A percentile compares a stretch with the other conserved stretches of the same genome.
phyloP scores from a whole-genome alignment of 2,113 vertebrate genomes.

The Myrmecophaga tridactyla region DNA sequence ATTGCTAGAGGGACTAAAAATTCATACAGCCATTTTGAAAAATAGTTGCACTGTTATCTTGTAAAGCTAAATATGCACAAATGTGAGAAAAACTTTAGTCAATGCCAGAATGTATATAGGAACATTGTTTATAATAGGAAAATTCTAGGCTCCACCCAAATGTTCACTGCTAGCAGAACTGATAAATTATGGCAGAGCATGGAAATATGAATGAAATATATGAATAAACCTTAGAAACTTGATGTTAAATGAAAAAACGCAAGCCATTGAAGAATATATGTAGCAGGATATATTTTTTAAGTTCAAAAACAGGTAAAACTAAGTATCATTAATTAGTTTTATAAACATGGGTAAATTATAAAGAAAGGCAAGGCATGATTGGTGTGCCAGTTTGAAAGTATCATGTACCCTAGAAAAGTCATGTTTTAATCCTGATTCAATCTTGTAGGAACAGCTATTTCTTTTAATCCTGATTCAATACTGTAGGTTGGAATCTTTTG shows the following conservation, averaged over 20 bases:
- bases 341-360: neutral
- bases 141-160: neutral
- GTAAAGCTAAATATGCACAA: neutral
- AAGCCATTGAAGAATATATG: neutral
- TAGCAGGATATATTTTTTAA: neutral
- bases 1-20: neutral
- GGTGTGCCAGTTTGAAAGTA: too few relatives aligned
- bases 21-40: neutral
- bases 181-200: neutral
- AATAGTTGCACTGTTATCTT: neutral
- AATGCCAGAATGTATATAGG: neutral
- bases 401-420: too few relatives aligned
- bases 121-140: neutral
- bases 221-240: neutral
- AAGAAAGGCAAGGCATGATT: neutral
- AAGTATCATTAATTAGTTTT: neutral
- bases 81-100: neutral
- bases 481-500: too few relatives aligned
- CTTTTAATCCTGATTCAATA: too few relatives aligned
- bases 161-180: neutral
- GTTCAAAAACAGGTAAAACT: neutral
- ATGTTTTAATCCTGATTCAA: too few relatives aligned
- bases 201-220: neutral
- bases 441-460: too few relatives aligned
- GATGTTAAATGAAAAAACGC: neutral